Base-by-base conservation (phyloP, 1,140 invertebrate species). In the Eriocheir sinensis region DNA sequence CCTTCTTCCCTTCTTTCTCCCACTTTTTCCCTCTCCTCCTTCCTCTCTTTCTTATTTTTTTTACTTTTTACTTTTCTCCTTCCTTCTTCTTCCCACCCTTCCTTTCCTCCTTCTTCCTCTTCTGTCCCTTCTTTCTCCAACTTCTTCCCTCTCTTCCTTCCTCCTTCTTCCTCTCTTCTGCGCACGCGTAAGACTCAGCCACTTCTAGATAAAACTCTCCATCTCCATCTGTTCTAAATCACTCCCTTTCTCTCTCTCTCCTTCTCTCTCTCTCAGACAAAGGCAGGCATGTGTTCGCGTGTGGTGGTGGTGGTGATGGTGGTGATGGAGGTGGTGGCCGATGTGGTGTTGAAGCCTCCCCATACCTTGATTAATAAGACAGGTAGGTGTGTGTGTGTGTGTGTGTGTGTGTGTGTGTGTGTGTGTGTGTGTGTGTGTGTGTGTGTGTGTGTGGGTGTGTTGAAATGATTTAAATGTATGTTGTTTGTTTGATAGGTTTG, bases 121-220 rank as follows among this genome's bases (percentile, higher is more conserved):
- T 15, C 44, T 48, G 4, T 48, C 44, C 15, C 44, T 48, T 15
- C 44, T 48, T 48, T 48, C 15, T 15, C 44, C 15, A 6, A 6
- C 44, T 48, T 48, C 44, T n/a, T 72, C 60, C n/a, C 81, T 85
- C 81, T 85, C 81, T 85, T 30, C 32, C 81, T 85, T n/a, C n/a
- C 60, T 72, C 60, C n/a, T 30, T 85, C 81, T 85, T 30, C 32
- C 81, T 85, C 81, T 85, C 81, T 9, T n/a, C n/a, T n/a, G n/a
- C n/a, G n/a, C n/a, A n/a, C n/a, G n/a, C n/a, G n/a, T n/a, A n/a
- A n/a, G n/a, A n/a, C n/a, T n/a, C n/a, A n/a, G n/a, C n/a, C n/a
- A n/a, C n/a, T n/a, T n/a, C n/a, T n/a, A n/a, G n/a, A n/a, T n/a
- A n/a, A n/a, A n/a, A n/a, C n/a, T n/a, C n/a, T n/a, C n/a, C n/a